Evolutionary conservation across 2,888 invertebrate species (phyloP).

Genomic region (Netelia fuscicornis): DNA sequence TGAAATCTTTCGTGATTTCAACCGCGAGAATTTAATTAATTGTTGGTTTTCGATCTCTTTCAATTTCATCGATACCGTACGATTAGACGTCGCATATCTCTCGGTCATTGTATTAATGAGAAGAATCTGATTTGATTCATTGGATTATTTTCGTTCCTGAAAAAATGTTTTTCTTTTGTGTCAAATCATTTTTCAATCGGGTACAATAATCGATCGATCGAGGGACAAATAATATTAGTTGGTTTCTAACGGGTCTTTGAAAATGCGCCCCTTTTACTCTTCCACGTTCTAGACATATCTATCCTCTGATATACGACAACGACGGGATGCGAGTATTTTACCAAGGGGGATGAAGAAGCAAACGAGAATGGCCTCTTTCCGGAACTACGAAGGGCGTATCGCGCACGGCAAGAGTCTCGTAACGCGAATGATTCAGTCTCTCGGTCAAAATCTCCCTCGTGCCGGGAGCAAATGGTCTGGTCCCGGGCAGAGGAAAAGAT

Average conservation of each 20-base stretch:
- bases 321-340: constrained; percentile 1
- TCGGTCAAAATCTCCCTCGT: constrained; percentile 45
- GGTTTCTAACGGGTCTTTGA: no score
- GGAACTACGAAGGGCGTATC: constrained; percentile 48
- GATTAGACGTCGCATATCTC: not conserved
- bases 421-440: constrained; percentile 67
- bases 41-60: not conserved
- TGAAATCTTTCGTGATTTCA: constrained; percentile 5
- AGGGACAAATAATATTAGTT: no score
- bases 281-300: not conserved
- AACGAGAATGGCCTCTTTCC: constrained; percentile 58
- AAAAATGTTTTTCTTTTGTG: no score
- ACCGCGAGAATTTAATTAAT: constrained; percentile 7
- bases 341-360: constrained; percentile 45
- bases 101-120: constrained; percentile 7
- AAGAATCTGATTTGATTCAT: not conserved
- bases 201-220: no score
- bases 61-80: constrained; percentile 7
- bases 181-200: no score
- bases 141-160: no score
- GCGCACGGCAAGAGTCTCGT: constrained; percentile 44
- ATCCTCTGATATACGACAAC: not conserved
- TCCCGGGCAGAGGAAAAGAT: not conserved
- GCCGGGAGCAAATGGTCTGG: constrained; percentile 3
- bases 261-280: no score